Evolutionary conservation across 2,888 invertebrate species (phyloP).

Genomic region (Clusia tigrina): DNA sequence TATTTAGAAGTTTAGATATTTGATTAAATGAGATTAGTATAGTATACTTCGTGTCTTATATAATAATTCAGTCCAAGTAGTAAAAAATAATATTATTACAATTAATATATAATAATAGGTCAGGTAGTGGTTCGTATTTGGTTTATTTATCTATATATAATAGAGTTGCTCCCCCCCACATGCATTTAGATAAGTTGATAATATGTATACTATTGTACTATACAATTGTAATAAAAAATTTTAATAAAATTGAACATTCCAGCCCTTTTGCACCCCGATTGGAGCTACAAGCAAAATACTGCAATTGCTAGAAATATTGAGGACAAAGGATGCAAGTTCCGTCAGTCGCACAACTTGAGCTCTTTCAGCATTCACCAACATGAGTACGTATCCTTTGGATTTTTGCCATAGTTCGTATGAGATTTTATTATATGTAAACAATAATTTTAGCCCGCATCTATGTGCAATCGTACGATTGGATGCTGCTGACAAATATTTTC

Average conservation of each 20-base stretch:
- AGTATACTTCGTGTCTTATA: too few relatives aligned
- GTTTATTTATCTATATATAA: too few relatives aligned
- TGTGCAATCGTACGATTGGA: constrained; percentile 78
- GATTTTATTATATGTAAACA: constrained; percentile 20
- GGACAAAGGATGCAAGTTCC: constrained; percentile 76
- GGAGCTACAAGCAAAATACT: constrained; percentile 84
- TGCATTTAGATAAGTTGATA: too few relatives aligned
- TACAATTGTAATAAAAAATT: constrained; percentile 4
- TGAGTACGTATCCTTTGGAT: too few relatives aligned
- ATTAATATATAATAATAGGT: too few relatives aligned
- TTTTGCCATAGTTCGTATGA: neutral
- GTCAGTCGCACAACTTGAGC: constrained; percentile 83
- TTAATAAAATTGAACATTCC: constrained; percentile 13
- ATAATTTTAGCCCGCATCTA: constrained; percentile 75
- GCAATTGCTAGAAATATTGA: constrained; percentile 78
- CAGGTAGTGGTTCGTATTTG: too few relatives aligned
- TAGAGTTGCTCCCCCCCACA: too few relatives aligned
- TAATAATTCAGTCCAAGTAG: too few relatives aligned
- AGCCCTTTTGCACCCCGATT: constrained; percentile 70
- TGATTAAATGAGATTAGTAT: too few relatives aligned
- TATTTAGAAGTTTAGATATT: too few relatives aligned
- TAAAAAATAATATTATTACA: too few relatives aligned
- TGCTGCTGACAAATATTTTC: constrained; percentile 76
- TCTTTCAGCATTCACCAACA: constrained; percentile 81
- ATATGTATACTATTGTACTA: neutral